Evolutionary conservation across 2,797 vertebrate genomes (phyloP), one percentile per base, ranked within the genome.

Genomic region (Threskiornis aethiopicus): DNA sequence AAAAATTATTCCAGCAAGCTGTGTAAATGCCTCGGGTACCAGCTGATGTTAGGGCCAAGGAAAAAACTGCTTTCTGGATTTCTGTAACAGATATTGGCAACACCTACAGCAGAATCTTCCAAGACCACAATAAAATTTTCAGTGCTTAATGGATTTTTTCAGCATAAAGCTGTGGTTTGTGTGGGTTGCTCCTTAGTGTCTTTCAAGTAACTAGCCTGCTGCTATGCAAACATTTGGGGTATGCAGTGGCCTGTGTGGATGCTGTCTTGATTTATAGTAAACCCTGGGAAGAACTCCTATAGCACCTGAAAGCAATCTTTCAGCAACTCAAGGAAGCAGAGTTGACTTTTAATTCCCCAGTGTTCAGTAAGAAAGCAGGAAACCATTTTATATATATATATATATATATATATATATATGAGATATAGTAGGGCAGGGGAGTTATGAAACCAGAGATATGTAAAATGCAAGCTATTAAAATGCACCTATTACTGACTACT

Each of bases 241-340:
- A 62, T 87, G 89, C 93, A 59, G 15, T 64, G 90, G 81, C 78
- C 91, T 41, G 25, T 33, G 54, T 67, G 86, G 96, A 93, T 88
- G 91, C 86, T 44, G 69, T 41, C 92, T 87, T 84, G 92, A 93
- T 96, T 95, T 94, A 93, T 75, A 64, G 78, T 18, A 92, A 92
- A 87, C 61, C 13, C 44, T 52, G 78, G 90, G 90, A 95, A 44
- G 86, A 92, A 67, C 64, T 94, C 54, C 94, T 96, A 29, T 82
- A 97, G 94, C 93, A 97, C 97, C 96, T 97, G 97, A 97, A 97
- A 97, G 93, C 94, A 97, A 97, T 97, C 95, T 93, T 87, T 78
- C 94, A 94, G 92, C 87, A 67, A 58, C 80, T 90, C 26, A 62
- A 79, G 94, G 97, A 97, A 94, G 66, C 33, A 59, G 67, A 89